Evolutionary conservation across 2,797 vertebrate genomes (phyloP), one percentile per base, ranked within the genome.

Genomic region (Chaenodraco wilsoni): DNA sequence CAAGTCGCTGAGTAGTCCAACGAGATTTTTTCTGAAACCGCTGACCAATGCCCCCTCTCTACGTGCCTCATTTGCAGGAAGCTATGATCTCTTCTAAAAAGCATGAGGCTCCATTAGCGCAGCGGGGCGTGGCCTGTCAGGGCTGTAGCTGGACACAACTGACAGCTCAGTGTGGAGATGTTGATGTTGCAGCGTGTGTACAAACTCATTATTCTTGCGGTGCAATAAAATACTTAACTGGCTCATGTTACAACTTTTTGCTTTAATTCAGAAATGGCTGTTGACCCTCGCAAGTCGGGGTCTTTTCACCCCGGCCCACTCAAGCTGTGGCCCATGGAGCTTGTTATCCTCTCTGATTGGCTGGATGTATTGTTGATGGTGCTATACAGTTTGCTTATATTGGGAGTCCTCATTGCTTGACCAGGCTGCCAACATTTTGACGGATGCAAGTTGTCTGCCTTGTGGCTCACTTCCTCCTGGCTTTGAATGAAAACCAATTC

Each of bases 11-110:
- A 65, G 57, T 49, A 13, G 63, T 81, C 60, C 19, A 56, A 54
- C 44, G 68, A 72, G 76, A 72, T 1, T 5, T 17, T 58, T 81
- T 83, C 81, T 74, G 43, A 80, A 69, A 61, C 78, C 46, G 43
- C 65, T 60, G 31, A 62, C 61, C 74, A 64, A 56, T 68, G 74
- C 62, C 72, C 73, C 33, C 59, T 68, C 54, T 78, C 71, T 61
- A 17, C 13, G 61, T 9, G 62, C 59, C 73, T 87, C 83, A 87
- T 90, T 90, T 86, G 71, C 72, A 76, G 74, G 61, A 66, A 90
- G 77, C 70, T 78, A 19, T 76, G 68, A 81, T 83, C 76, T 83
- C 76, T 79, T 88, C 86, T 85, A 58, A 73, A 69, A 87, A 80
- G 63, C 74, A 56, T 69, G 68, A 72, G 63, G 65, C 66, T 74